Conservation (phyloP, 2,888 invertebrate genomes). For the Drosophila conformis region DNA sequence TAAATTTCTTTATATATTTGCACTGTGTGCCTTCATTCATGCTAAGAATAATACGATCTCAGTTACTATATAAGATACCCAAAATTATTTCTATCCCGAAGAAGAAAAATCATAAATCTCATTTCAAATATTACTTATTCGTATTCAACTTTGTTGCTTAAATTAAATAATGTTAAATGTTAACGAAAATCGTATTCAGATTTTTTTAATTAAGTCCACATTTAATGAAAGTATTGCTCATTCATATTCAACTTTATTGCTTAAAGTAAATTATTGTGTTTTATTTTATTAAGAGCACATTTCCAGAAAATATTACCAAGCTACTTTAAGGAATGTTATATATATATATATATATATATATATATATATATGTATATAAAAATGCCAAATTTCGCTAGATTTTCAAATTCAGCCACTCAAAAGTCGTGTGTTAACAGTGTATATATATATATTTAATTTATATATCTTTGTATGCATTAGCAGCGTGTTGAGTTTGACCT, state of each 20-base stretch:
- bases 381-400: not conserved
- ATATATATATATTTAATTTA: not conserved
- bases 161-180: not conserved
- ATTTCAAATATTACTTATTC: not conserved
- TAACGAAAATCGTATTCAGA: not conserved
- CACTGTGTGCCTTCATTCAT: not conserved
- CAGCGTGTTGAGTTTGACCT: conserved; percentile 1
- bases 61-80: too few relatives aligned
- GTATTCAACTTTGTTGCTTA: not conserved
- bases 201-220: not conserved
- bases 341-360: not conserved
- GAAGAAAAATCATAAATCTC: not conserved
- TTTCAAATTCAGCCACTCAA: not conserved
- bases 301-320: not conserved
- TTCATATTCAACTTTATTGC: not conserved
- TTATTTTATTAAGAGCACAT: not conserved
- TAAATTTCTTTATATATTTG: not conserved
- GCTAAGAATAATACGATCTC: not conserved
- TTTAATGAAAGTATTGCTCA: not conserved
- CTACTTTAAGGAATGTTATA: too few relatives aligned
- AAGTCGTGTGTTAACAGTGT: not conserved
- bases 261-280: not conserved
- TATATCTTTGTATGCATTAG: conserved; percentile 1
- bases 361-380: not conserved
- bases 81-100: fast-evolving